These are phyloP conservation scores for Eira barbara DNA, from an alignment of 2,113 vertebrate genomes.

Conservation along the genomic window DNA sequence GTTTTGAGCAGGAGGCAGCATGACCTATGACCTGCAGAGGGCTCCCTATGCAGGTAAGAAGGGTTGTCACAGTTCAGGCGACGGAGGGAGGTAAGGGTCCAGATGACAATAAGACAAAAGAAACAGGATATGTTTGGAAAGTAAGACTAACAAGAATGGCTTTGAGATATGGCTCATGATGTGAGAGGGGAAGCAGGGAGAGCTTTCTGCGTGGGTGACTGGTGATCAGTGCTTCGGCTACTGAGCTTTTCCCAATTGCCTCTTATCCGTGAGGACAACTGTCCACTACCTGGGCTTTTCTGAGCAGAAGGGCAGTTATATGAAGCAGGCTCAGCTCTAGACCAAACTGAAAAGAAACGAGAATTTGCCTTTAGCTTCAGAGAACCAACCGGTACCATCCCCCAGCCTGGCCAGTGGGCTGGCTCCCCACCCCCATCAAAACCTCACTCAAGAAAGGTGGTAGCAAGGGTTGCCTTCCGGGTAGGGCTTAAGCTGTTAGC, in stretches of 20 bases:
- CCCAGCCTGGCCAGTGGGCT: background rate
- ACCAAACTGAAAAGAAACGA: background rate
- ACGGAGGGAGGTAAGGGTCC: background rate
- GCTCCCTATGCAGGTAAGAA: background rate
- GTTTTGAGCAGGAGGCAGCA: background rate
- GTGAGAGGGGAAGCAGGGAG: background rate
- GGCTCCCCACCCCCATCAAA: background rate
- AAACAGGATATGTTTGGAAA: background rate
- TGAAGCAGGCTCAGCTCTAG: background rate
- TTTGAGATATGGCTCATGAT: background rate
- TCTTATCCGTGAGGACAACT: background rate
- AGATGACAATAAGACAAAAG: background rate
- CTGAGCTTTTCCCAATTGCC: background rate
- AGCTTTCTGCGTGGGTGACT: background rate
- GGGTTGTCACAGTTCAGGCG: background rate
- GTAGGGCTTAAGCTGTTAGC: background rate
- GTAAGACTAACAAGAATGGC: background rate
- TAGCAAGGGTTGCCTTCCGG: too few species aligned
- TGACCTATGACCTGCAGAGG: background rate
- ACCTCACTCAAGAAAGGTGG: background rate
- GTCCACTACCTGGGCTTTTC: background rate
- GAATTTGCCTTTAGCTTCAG: background rate
- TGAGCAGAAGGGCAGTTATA: background rate
- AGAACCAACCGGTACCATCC: background rate
- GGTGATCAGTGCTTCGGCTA: background rate